A percentile compares a stretch with the other conserved stretches of the same genome.
Conservation (phyloP, 2,888 invertebrate genomes). For the Epirrhoe alternata region DNA sequence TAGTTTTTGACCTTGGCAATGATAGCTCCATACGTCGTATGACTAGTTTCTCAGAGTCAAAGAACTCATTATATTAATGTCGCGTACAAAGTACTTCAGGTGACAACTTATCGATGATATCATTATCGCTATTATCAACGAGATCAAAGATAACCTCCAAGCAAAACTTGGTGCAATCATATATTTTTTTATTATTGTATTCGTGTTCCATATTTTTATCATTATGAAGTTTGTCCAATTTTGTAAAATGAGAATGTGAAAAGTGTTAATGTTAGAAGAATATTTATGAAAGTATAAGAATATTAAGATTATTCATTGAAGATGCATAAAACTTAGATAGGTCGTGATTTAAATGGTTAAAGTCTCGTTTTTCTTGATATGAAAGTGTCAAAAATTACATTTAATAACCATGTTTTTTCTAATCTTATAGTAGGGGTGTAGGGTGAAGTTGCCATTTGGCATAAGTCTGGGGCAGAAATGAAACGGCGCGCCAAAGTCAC, state of each 20-base stretch:
- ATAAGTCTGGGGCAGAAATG: neutral
- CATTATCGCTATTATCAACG: constrained; percentile 20
- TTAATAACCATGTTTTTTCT: neutral
- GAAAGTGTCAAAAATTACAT: neutral
- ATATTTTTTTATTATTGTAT: constrained; percentile 1
- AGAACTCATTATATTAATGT: constrained; percentile 18
- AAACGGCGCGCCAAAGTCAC: constrained; percentile 10
- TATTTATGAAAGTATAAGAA: too few species aligned
- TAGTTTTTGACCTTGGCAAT: constrained; percentile 28
- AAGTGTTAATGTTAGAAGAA: too few species aligned
- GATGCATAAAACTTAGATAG: too few species aligned
- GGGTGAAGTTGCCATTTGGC: neutral
- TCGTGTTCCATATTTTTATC: neutral
- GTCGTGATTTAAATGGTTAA: too few species aligned
- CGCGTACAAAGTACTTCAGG: neutral
- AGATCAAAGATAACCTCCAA: constrained; percentile 2
- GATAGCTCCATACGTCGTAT: constrained; percentile 12
- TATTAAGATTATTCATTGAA: too few species aligned
- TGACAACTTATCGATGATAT: constrained; percentile 10
- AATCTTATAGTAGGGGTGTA: neutral
- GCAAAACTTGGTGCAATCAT: constrained; percentile 1
- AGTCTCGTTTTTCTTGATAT: too few species aligned
- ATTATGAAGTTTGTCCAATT: too few species aligned
- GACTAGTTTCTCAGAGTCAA: constrained; percentile 27
- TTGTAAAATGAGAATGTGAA: too few species aligned